These are phyloP conservation scores for Drosophila subobscura DNA, from an alignment of 1,140 invertebrate genomes.

Conservation along the genomic window DNA sequence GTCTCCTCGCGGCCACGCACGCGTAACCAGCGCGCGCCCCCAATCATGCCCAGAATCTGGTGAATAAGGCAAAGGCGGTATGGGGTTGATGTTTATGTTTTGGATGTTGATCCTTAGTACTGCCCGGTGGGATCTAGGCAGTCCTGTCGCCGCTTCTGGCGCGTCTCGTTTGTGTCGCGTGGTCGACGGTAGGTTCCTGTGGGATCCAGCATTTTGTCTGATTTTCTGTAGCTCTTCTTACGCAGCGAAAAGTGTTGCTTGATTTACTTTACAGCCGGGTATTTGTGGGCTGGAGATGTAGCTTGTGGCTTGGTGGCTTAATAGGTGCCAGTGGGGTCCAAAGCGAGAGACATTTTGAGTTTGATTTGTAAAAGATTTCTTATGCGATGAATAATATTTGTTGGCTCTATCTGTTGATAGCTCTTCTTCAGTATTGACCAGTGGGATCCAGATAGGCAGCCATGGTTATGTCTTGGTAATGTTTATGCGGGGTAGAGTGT, in stretches of 20 bases:
- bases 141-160: constrained; percentile 61
- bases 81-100: not conserved
- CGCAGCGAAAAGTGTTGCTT: constrained; percentile 1
- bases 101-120: constrained; percentile 48
- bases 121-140: constrained; percentile 78
- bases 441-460: constrained; percentile 76
- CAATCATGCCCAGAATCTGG: constrained; percentile 66
- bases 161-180: constrained; percentile 56
- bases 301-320: constrained; percentile 39
- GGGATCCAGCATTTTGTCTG: constrained; percentile 68
- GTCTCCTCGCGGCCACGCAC: constrained; percentile 83
- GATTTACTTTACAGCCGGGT: not conserved
- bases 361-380: constrained; percentile 9
- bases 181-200: constrained; percentile 80
- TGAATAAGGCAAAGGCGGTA: constrained; percentile 72
- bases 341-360: constrained; percentile 70
- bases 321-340: constrained; percentile 83
- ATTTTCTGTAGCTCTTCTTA: constrained; percentile 17
- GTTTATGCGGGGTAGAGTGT: constrained; percentile 5
- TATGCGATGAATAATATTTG: not conserved
- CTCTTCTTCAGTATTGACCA: constrained; percentile 69
- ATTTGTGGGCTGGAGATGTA: not conserved
- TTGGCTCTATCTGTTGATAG: not conserved
- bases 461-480: constrained; percentile 41
- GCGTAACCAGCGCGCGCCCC: constrained; percentile 76